Evolutionary conservation across 2,797 vertebrate species (phyloP).

Genomic region (Enteromius treurensis): DNA sequence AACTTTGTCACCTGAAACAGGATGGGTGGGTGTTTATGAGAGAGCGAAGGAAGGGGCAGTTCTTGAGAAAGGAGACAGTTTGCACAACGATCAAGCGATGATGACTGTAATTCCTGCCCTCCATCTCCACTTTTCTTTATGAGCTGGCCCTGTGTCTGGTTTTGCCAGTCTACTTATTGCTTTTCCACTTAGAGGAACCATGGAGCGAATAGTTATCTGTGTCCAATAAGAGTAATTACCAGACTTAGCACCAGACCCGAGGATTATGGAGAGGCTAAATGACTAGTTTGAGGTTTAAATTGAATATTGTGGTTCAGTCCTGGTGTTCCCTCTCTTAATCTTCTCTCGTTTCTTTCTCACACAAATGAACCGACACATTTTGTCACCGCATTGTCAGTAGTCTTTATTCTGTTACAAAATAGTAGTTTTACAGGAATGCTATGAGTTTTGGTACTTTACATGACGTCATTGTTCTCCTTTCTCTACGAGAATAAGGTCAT

Average conservation of each 20-base stretch:
- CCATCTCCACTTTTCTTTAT: constrained; percentile 58
- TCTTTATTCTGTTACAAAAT: not conserved
- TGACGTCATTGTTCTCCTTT: constrained; percentile 12
- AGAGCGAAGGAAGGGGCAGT: constrained; percentile 43
- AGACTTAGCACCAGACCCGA: constrained; percentile 69
- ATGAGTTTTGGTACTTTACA: not conserved
- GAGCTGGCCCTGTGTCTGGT: constrained; percentile 55
- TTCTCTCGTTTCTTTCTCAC: constrained; percentile 5
- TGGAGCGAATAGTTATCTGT: constrained; percentile 73
- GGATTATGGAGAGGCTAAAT: constrained; percentile 74
- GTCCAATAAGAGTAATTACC: constrained; percentile 79
- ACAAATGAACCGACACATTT: not conserved
- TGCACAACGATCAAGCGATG: constrained; percentile 47
- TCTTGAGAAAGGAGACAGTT: constrained; percentile 24
- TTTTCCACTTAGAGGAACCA: constrained; percentile 71
- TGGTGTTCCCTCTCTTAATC: constrained; percentile 10
- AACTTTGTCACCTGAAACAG: constrained; percentile 47
- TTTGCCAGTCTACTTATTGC: constrained; percentile 63
- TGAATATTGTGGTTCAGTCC: constrained; percentile 72
- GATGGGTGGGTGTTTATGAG: constrained; percentile 41
- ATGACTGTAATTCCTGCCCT: constrained; percentile 47
- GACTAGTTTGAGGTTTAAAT: constrained; percentile 73
- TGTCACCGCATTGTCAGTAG: not conserved
- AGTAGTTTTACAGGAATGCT: not conserved
- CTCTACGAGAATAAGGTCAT: not conserved